phyloP scores from a whole-genome alignment of 2,888 invertebrate species.

The Catocala fraxini region DNA sequence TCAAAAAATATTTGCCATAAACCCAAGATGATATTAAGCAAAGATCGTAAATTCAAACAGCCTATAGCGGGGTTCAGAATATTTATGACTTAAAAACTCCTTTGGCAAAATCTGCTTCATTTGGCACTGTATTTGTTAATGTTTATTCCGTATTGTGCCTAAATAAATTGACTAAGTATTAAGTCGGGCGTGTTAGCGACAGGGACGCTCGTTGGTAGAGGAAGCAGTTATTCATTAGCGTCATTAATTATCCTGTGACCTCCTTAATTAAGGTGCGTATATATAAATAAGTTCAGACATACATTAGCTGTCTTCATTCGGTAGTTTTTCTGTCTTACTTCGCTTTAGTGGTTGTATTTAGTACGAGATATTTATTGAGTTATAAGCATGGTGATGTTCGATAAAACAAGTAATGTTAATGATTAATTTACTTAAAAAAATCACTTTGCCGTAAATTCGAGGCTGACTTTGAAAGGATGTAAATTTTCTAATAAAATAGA shows the following conservation, averaged over 20 bases:
- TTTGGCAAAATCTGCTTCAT: constrained; percentile 12
- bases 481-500: too few relatives aligned
- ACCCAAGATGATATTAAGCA: constrained; percentile 25
- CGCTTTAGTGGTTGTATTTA: too few relatives aligned
- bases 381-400: too few relatives aligned
- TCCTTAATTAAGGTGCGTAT: constrained; percentile 35
- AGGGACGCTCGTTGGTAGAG: constrained; percentile 29
- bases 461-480: too few relatives aligned
- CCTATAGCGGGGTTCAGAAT: constrained; percentile 12
- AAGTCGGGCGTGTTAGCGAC: constrained; percentile 24
- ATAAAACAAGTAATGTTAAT: too few relatives aligned
- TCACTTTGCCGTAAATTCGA: too few relatives aligned
- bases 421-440: too few relatives aligned
- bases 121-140: constrained; percentile 22
- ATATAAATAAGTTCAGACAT: constrained; percentile 29
- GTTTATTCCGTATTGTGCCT: constrained; percentile 28
- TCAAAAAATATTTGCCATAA: constrained; percentile 25
- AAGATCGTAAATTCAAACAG: constrained; percentile 31
- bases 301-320: neutral
- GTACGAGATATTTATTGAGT: too few relatives aligned
- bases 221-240: constrained; percentile 36
- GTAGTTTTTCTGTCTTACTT: neutral
- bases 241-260: constrained; percentile 44
- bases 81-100: constrained; percentile 31
- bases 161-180: constrained; percentile 29